Percentiles rank a stretch among this genome's conserved stretches.
These are phyloP conservation scores for Globodera rostochiensis DNA, from an alignment of 1,140 invertebrate genomes.

Conservation along the genomic window DNA sequence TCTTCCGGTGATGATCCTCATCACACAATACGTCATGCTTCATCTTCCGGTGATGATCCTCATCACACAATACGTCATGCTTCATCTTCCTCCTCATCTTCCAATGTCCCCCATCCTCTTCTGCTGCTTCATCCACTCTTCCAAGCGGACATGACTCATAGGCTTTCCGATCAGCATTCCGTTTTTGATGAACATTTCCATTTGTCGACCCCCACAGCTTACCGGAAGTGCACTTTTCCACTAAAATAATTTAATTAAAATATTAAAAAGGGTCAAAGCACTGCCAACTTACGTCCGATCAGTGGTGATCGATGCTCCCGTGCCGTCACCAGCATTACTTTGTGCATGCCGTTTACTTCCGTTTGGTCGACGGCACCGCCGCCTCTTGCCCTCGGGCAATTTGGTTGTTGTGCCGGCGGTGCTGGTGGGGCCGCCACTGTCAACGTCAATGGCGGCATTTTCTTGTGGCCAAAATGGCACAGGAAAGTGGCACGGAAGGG, in stretches of 20 bases:
- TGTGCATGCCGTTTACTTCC: not conserved
- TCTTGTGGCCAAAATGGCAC: slow-evolving; percentile 36
- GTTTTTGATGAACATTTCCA: not conserved
- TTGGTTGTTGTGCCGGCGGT: not conserved
- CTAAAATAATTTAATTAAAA: not conserved
- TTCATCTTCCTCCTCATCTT: not conserved
- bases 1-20: too few relatives aligned
- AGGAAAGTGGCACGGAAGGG: slow-evolving; percentile 47
- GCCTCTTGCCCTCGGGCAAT: not conserved
- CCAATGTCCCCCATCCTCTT: not conserved
- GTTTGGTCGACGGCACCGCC: not conserved
- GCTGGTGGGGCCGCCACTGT: not conserved
- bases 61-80: too few relatives aligned
- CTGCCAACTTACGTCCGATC: not conserved
- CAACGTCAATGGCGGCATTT: not conserved
- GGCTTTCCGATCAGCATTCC: not conserved
- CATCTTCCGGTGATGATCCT: too few relatives aligned
- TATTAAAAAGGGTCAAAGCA: not conserved
- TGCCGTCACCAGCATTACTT: not conserved
- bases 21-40: not conserved
- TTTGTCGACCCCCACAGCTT: not conserved
- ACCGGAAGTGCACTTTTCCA: not conserved
- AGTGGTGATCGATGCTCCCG: not conserved
- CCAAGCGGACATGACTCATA: not conserved
- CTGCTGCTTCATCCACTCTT: not conserved